Evolutionary conservation across 2,113 vertebrate genomes (phyloP), one percentile per base, ranked within the genome.

Genomic region (Anhinga rufa): DNA sequence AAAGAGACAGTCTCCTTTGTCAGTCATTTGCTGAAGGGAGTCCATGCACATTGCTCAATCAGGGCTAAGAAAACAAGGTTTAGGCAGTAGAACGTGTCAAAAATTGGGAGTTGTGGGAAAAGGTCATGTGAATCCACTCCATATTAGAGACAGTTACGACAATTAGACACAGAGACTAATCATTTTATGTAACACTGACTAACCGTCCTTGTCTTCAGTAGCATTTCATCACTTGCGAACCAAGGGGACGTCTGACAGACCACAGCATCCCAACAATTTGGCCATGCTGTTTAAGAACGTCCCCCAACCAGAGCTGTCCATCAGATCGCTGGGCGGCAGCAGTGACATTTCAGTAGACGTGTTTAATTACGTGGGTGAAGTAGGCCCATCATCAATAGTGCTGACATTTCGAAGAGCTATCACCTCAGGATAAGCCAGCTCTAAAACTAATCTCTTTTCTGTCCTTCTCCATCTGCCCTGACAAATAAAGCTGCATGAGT

Each of bases 401-500:
- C 86, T 96, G 92, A 93, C 97, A 97, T 97, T 97, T 97, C 31
- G 0, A 90, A 88, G 92, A 84, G 92, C 88, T 93, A 95, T 86
- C 92, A 95, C 92, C 92, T 90, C 95, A 89, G 95, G 94, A 95
- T 93, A 95, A 96, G 88, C 69, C 80, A 89, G 80, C 80, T 96
- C 76, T 92, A 84, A 92, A 96, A 96, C 88, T 93, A 96, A 95
- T 96, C 96, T 96, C 83, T 87, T 88, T 93, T 91, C 92, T 85
- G 92, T 93, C 91, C 92, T 95, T 91, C 90, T 91, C 65, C 77
- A 69, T 92, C 81, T 91, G 62, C 88, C 66, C 80, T 91, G 65
- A 92, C 86, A 96, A 96, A 96, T 88, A 90, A 82, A 84, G 80
- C 95, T 76, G 79, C 72, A 57, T 86, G 83, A 96, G 65, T 83